Base-by-base conservation (phyloP, 1,140 invertebrate species). In the Zaprionus inermis region DNA sequence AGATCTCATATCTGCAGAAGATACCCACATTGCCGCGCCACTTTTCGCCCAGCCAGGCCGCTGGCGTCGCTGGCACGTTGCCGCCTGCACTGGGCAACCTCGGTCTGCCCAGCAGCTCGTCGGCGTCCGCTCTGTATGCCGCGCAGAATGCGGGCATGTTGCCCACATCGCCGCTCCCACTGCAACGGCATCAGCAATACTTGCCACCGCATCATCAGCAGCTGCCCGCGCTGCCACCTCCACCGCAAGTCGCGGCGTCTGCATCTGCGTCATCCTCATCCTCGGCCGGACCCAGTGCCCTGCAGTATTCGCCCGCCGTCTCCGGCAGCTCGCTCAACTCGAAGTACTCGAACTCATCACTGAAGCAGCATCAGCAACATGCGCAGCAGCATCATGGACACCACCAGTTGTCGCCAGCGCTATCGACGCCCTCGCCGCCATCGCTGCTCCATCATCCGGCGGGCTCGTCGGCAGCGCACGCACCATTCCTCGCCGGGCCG, bases 191-290 rank as follows among this genome's bases (percentile, higher is more conserved):
- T 55, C 86, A 89, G 59, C 83, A 85, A 57, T 89, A 74, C 92
- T 90, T 92, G 93, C 72, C 94, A 92, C 93, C 93, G 93, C 92
- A 93, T 92, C 88, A 90, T 74, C 93, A 92, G 59, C 93, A 93
- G 56, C 92, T 92, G 30, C 91, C 93, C 1, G 92, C 92, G 18
- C 14, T 38, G 38, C 38, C 93, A 70, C 36, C 93, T 80, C 91
- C 92, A 76, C 36, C 92, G 85, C 77, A 91, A 58, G 6, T 41
- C 2, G 38, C 38, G 1, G 38, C 54, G 38, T 16, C 64, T 14
- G 28, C 30, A 59, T 20, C 51, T 92, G 92, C 64, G 92, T 91
- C 30, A 92, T 92, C 28, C 10, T 92, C 91, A 24, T 78, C 44
- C 44, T 92, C 32, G 20, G 49, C 54, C 16, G 79, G 92, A 18